Evolutionary conservation across 2,113 vertebrate species (phyloP).

Genomic region (Phrynosoma blainvillii): DNA sequence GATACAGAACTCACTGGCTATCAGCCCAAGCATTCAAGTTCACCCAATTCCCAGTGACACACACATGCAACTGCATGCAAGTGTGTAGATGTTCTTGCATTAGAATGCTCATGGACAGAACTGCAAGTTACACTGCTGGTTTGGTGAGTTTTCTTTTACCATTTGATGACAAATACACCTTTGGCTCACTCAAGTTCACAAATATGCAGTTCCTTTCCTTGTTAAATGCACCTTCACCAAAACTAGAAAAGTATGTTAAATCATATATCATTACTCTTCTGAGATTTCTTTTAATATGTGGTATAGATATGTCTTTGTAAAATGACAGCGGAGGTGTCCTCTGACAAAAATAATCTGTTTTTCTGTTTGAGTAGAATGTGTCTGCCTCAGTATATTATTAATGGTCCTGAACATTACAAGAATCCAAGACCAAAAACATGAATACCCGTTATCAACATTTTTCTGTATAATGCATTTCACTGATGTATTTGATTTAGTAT

Average conservation of each 20-base stretch:
- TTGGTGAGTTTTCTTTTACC: neutral
- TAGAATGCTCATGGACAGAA: neutral
- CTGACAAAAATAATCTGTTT: constrained; percentile 34
- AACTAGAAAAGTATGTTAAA: constrained; percentile 68
- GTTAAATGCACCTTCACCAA: constrained; percentile 45
- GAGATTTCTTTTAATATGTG: constrained; percentile 42
- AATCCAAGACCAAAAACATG: constrained; percentile 51
- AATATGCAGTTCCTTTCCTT: constrained; percentile 12
- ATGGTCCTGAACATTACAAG: constrained; percentile 25
- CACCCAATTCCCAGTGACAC: neutral
- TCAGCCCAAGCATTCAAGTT: neutral
- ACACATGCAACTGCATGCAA: neutral
- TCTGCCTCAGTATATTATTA: constrained; percentile 52
- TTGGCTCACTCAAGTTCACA: neutral
- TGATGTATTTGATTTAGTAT: constrained; percentile 65
- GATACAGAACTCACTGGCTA: neutral
- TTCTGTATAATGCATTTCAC: constrained; percentile 67
- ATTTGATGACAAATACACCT: neutral
- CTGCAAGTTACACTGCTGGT: neutral
- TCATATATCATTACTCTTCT: constrained; percentile 65
- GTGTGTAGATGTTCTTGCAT: neutral
- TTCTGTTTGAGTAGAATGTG: constrained; percentile 39
- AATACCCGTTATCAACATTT: constrained; percentile 62
- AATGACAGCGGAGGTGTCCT: constrained; percentile 46
- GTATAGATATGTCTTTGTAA: constrained; percentile 51